Conservation (phyloP, 2,113 vertebrate species). For the Cheirogaleus medius region DNA sequence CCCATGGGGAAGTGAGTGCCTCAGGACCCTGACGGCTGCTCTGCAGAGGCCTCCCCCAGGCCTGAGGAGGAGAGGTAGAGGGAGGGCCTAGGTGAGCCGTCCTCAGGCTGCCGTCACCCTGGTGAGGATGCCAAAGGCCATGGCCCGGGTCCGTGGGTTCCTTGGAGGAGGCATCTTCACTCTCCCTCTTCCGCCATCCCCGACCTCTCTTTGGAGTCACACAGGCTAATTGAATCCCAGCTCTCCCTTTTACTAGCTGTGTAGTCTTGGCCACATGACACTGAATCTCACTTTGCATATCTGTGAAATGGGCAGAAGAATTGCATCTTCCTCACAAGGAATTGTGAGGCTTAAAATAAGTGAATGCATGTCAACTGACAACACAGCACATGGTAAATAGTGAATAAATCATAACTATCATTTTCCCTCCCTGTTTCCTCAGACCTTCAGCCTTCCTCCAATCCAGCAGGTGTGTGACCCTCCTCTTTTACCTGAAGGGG, state of each 20-base stretch:
- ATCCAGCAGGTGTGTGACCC: neutral
- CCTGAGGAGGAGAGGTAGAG: neutral
- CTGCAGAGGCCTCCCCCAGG: neutral
- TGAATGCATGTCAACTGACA: neutral
- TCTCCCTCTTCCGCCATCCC: neutral
- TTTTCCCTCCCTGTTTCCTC: neutral
- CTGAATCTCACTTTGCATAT: neutral
- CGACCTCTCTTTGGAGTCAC: neutral
- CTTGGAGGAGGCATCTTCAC: neutral
- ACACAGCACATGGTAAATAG: neutral
- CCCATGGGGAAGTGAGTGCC: accelerated
- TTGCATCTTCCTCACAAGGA: neutral
- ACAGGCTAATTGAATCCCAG: neutral
- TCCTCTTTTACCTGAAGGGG: neutral
- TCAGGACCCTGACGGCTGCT: neutral
- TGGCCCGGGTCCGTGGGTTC: neutral
- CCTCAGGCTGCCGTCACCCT: neutral
- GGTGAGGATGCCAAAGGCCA: no score
- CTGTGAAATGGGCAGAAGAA: neutral
- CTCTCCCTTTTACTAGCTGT: neutral
- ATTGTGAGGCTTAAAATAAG: neutral
- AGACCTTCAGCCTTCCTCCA: neutral
- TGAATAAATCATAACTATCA: no score
- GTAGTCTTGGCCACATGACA: neutral
- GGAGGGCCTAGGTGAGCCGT: neutral